Percentiles rank a stretch among this genome's conserved stretches.
phyloP scores from a whole-genome alignment of 2,888 invertebrate species.

The Creontiades dilutus region DNA sequence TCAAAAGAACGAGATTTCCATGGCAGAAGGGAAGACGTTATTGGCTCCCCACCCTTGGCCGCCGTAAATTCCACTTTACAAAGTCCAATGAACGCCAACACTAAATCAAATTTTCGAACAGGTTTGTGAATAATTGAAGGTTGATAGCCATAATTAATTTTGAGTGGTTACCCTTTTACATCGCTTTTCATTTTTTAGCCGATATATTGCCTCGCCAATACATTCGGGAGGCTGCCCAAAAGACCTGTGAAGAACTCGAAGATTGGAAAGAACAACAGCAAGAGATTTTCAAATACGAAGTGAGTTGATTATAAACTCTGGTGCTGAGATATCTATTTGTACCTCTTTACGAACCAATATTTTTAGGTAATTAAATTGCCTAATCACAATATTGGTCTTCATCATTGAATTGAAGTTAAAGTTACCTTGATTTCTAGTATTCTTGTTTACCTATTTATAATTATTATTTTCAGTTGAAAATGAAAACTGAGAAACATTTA shows the following conservation, averaged over 20 bases:
- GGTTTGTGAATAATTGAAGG: neutral
- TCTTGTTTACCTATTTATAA: neutral
- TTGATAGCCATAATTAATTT: too few species aligned
- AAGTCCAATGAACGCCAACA: neutral
- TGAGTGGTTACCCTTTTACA: neutral
- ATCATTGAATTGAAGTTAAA: neutral
- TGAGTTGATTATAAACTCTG: conserved; percentile 76
- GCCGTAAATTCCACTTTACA: neutral
- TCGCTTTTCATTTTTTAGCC: neutral
- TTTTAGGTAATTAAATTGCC: too few species aligned
- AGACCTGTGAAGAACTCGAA: conserved; percentile 79
- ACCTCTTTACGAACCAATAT: too few species aligned
- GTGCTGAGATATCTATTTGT: too few species aligned
- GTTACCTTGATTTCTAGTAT: too few species aligned
- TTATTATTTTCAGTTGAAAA: conserved; percentile 73
- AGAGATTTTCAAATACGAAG: conserved; percentile 82
- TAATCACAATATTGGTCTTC: neutral
- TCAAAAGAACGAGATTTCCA: neutral
- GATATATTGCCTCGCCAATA: conserved; percentile 65
- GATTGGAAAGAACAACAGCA: conserved; percentile 87
- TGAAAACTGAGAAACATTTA: conserved; percentile 74
- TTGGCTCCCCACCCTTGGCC: neutral
- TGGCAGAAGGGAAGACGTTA: conserved; percentile 28
- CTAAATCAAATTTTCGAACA: neutral
- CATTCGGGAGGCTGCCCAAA: conserved; percentile 71